Evolutionary conservation across 2,888 invertebrate genomes (phyloP), one percentile per base, ranked within the genome.

Genomic region (Tiliacea citrago): DNA sequence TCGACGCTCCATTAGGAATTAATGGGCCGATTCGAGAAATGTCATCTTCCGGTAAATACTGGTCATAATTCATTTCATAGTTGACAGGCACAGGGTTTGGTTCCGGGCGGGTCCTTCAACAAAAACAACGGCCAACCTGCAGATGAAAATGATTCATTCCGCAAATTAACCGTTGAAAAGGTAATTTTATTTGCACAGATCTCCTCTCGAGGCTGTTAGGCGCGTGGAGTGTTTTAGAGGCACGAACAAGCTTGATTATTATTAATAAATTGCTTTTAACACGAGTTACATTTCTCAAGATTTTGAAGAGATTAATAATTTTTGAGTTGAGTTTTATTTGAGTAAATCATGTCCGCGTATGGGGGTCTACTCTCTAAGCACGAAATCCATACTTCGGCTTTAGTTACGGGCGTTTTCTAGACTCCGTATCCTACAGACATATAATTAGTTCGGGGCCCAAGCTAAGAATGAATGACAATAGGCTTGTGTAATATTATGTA

Each of bases 1-100:
- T 91, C 93, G 92, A 86, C 93, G 95, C 91, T 93, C 95, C 95
- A 95, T 96, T 95, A 96, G 93, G 95, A 96, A 95, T 96, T 94
- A 96, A 96, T 95, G 96, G 95, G 91, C 94, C 95, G 95, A 94
- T 94, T 93, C 94, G 89, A 95, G 95, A 94, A 95, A 95, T 95
- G 96, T 95, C 96, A 95, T 95, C 94, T 95, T 94, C 93, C 93
- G 91, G 95, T 95, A 95, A 95, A 95, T 94, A 95, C 91, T 90
- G 89, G 86, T 88, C 89, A 92, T 95, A 93, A 95, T 92, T 95
- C 93, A 95, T 94, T 92, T 91, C 90, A 78, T 85, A 88, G 86
- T 86, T 85, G 89, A 88, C 91, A 87, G 85, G 82, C 81, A 82
- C 86, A 86, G 86, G 85, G 86, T 86, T 87, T 77, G 83, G 84